A percentile compares a stretch with the other conserved stretches of the same genome.
Conservation (phyloP, 2,113 vertebrate genomes). For the Grus americana region DNA sequence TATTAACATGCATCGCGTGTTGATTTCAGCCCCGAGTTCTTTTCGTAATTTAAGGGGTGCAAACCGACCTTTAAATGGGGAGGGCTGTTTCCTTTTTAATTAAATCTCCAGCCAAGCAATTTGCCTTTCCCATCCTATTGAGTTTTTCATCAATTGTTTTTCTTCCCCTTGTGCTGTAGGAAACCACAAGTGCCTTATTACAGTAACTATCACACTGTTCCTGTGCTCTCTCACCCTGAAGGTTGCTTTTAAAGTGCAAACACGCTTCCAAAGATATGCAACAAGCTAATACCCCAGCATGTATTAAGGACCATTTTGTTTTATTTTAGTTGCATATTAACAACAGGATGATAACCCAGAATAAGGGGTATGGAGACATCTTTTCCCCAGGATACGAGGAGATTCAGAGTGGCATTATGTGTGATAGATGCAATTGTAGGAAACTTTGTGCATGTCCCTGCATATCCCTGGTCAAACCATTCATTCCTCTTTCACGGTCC, state of each 20-base stretch:
- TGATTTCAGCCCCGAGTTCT: slow-evolving; percentile 20
- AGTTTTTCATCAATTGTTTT: slow-evolving; percentile 75
- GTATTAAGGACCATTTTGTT: background rate
- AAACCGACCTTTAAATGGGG: slow-evolving; percentile 61
- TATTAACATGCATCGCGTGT: slow-evolving; percentile 12
- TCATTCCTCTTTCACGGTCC: background rate
- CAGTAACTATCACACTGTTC: slow-evolving; percentile 27
- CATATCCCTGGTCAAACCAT: background rate
- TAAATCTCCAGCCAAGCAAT: slow-evolving; percentile 75
- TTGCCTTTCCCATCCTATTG: slow-evolving; percentile 71
- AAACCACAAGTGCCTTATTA: slow-evolving; percentile 71
- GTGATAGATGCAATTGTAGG: background rate
- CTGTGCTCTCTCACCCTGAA: slow-evolving; percentile 35
- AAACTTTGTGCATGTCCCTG: background rate
- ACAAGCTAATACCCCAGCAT: slow-evolving; percentile 16
- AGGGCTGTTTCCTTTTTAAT: slow-evolving; percentile 73
- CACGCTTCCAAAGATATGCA: background rate
- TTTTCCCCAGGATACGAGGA: background rate
- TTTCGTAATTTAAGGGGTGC: slow-evolving; percentile 61
- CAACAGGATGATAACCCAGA: background rate
- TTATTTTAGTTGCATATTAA: slow-evolving; percentile 3
- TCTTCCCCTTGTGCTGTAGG: slow-evolving; percentile 29
- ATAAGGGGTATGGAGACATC: background rate
- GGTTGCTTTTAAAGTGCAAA: slow-evolving; percentile 56
- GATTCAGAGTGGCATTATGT: background rate